These are phyloP conservation scores for Heteromormyrus szaboi DNA, from an alignment of 2,797 vertebrate species.

Conservation along the genomic window DNA sequence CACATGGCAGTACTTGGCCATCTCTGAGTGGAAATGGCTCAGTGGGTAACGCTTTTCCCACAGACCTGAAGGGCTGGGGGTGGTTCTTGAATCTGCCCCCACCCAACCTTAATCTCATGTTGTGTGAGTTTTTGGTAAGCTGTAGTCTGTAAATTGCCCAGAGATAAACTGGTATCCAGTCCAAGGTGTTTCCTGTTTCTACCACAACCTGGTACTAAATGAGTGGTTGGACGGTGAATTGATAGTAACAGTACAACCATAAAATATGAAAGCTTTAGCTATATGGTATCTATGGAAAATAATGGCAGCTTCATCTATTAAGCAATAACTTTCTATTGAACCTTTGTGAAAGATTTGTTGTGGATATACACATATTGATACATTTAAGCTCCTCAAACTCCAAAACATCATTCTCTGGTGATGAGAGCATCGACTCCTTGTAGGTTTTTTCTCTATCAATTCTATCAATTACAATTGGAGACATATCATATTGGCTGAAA, in stretches of 20 bases:
- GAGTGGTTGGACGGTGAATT: not conserved
- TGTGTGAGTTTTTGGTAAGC: not conserved
- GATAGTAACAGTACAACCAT: not conserved
- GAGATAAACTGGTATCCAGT: not conserved
- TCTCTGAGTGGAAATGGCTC: not conserved
- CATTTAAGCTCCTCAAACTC: not conserved
- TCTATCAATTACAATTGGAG: not conserved
- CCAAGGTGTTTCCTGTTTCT: not conserved
- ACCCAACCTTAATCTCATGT: not conserved
- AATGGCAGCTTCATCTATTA: not conserved
- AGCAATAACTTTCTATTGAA: not conserved
- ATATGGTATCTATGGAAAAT: not conserved
- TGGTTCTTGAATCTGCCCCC: not conserved
- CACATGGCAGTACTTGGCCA: not conserved
- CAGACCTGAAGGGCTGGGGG: not conserved
- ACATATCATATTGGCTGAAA: not conserved
- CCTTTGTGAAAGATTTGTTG: not conserved
- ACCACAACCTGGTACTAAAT: not conserved
- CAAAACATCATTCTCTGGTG: not conserved
- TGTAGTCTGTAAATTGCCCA: not conserved
- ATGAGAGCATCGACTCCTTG: not conserved
- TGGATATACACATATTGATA: not conserved
- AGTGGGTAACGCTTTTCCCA: not conserved
- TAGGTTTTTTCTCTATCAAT: not conserved
- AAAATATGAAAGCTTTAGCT: not conserved